Evolutionary conservation across 1,140 invertebrate genomes (phyloP), one percentile per base, ranked within the genome.

Genomic region (Octopus sinensis): DNA sequence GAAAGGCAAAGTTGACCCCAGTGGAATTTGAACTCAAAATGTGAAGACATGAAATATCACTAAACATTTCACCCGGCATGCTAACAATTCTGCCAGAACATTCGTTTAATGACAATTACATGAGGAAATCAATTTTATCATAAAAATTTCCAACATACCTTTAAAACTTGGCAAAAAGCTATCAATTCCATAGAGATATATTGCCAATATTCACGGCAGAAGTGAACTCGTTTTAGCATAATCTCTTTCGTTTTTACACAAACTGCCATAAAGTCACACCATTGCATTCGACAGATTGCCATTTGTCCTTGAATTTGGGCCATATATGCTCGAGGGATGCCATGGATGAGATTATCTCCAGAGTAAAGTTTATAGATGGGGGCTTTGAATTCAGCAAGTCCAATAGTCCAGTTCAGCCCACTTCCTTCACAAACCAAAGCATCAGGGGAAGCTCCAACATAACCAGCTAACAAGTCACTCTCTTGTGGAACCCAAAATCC

Each of bases 231-330:
- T 79, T 84, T 86, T 6, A 88, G 78, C 79, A 86, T 82, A 10
- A 88, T 81, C 54, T 85, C 84, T 82, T 82, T 84, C 73, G 85
- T 86, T 68, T 80, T 84, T 17, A 54, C 83, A 82, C 88, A 88
- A 4, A 88, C 82, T 53, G 88, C 88, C 80, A 88, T 82, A 81
- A 87, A 88, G 79, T 88, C 86, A 84, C 88, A 88, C 87, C 87
- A 88, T 43, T 81, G 82, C 7, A 84, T 56, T 78, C 84, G 83
- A 78, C 84, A 83, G 1, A 88, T 78, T 9, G 85, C 86, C 86
- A 88, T 86, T 79, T 88, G 88, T 76, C 87, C 88, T 73, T 88
- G 88, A 3, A 88, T 86, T 80, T 88, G 87, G n/a, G 84, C 84
- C 85, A 88, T 87, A 79, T 88, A 86, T 23, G 84, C 82, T n/a